Evolutionary conservation across 2,888 invertebrate genomes (phyloP).

Genomic region (Pterostichus madidus): DNA sequence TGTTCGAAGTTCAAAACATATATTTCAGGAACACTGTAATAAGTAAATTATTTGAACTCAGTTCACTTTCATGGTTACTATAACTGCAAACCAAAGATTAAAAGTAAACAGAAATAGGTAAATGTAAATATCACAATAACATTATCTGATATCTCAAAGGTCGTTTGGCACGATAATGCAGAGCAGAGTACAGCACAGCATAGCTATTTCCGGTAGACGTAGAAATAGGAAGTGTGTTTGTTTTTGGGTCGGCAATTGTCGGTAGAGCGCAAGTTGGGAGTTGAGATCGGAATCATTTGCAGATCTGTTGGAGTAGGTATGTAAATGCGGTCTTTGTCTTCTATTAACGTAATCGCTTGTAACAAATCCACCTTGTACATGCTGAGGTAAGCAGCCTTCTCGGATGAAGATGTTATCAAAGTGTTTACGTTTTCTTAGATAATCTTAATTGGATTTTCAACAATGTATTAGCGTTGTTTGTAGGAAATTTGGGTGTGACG

Average conservation of each 20-base stretch:
- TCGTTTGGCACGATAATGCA: conserved; percentile 21
- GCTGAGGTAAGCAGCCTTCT: conserved; percentile 18
- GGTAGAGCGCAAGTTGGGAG: background rate
- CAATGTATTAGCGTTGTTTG: conserved; percentile 58
- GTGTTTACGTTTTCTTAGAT: conserved; percentile 65
- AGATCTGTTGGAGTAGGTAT: conserved; percentile 42
- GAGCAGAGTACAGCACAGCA: background rate
- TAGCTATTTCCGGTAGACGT: conserved; percentile 36
- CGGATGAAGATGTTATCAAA: conserved; percentile 59
- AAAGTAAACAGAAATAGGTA: conserved; percentile 30
- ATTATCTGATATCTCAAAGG: conserved; percentile 21
- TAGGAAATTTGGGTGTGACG: conserved; percentile 45
- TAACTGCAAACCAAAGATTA: conserved; percentile 2
- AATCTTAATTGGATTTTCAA: conserved; percentile 64
- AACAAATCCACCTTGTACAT: conserved; percentile 51
- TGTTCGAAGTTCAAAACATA: too few relatives aligned
- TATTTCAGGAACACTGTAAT: too few relatives aligned
- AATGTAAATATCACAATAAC: conserved; percentile 45
- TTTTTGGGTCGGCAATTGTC: conserved; percentile 40
- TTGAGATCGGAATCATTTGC: conserved; percentile 30
- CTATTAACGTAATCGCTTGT: conserved; percentile 64
- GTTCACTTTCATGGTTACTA: too few relatives aligned
- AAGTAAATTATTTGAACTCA: too few relatives aligned
- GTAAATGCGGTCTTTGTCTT: conserved; percentile 65
- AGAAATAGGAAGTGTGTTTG: conserved; percentile 49